Base-by-base conservation (phyloP, 2,888 invertebrate species). In the Standfussiana lucernea region DNA sequence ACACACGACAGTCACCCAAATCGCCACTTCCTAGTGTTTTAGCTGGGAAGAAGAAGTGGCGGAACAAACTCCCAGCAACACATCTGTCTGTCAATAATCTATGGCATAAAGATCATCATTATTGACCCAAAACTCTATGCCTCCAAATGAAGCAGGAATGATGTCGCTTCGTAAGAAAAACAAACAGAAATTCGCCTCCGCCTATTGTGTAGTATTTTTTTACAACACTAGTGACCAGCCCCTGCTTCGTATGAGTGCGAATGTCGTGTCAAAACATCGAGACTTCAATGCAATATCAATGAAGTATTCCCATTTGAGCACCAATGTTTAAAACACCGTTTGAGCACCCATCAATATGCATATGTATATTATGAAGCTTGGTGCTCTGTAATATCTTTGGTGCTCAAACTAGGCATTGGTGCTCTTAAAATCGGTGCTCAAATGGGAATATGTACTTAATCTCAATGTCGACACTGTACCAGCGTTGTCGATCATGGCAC, bases 151-250 rank as follows among this genome's bases (percentile, higher is more conserved):
- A 40, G 32, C 59, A 40, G 40, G n/a, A 40, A 40, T 77, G 24
- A 50, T 62, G 50, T 53, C 70, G 61, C 21, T 21, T n/a, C 24
- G 5, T 5, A 11, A 47, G 18, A 8, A 13, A 67, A 73, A 78
- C 67, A 18, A 65, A 79, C 56, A 79, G 53, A 74, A 47, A 53
- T n/a, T 68, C 50, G 21, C 61, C 40, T 28, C 21, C 42, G 67
- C 24, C 15, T 82, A 75, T 47, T 72, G 68, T 79, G 72, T 32
- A 6, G 24, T 68, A 61, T 62, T 47, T 70, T 18, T 56, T 72
- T 42, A 35, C 24, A 47, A 53, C 18, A 77, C 21, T 64, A 13
- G 5, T 42, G 21, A n/a, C 8, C 2, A 0, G 11, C 4, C 7
- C 11, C 32, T 11, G 11, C 18, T 71, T 32, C 7, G 7, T 15